Evolutionary conservation across 2,888 invertebrate species (phyloP).

Genomic region (Cyrtodaria siliqua): DNA sequence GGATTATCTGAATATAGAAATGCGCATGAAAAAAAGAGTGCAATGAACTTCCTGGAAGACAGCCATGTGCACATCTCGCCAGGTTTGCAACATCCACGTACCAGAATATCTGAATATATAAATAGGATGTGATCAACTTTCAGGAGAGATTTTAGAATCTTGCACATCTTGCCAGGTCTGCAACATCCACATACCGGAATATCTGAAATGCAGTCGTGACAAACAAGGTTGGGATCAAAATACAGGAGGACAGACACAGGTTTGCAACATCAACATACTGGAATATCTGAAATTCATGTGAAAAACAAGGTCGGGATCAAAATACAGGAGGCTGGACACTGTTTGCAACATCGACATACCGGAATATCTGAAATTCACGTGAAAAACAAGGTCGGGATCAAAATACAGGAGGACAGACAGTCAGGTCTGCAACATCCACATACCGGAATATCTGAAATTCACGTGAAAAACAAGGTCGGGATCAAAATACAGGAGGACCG

Average conservation of each 20-base stretch:
- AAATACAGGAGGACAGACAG: conserved; percentile 86
- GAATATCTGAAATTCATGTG: background rate
- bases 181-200: too few relatives aligned
- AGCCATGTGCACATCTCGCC: conserved; percentile 85
- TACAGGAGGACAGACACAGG: too few relatives aligned
- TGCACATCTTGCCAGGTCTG: too few relatives aligned
- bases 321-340: conserved; percentile 86
- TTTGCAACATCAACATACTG: too few relatives aligned
- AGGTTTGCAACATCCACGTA: conserved; percentile 84
- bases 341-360: conserved; percentile 83
- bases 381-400: conserved; percentile 80
- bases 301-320: conserved; percentile 82
- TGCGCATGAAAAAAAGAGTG: conserved; percentile 57
- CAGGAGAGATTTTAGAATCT: conserved; percentile 85
- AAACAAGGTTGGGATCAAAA: too few relatives aligned
- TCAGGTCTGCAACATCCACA: conserved; percentile 84
- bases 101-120: conserved; percentile 83
- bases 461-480: conserved; percentile 67
- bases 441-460: conserved; percentile 74
- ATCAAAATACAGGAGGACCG: conserved; percentile 86
- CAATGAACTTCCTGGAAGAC: conserved; percentile 85
- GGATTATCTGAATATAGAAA: background rate
- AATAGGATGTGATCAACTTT: too few relatives aligned
- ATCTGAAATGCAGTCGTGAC: background rate
- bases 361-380: conserved; percentile 65